These are phyloP conservation scores for Paramisgurnus dabryanus DNA, from an alignment of 2,113 vertebrate species.

Conservation along the genomic window DNA sequence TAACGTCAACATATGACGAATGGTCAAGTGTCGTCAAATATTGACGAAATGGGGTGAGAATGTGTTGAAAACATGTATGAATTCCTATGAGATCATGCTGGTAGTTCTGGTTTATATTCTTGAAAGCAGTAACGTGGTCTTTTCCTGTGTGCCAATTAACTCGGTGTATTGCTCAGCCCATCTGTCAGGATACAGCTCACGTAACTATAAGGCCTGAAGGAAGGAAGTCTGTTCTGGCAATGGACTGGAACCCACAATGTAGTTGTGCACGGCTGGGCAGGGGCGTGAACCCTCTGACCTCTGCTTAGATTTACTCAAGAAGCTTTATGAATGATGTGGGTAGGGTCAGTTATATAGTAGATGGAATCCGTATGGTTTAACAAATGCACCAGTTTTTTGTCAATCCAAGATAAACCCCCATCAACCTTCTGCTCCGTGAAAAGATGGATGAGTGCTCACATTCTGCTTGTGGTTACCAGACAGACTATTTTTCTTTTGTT, in stretches of 20 bases:
- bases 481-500: background rate
- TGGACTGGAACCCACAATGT: constrained; percentile 49
- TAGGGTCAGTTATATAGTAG: background rate
- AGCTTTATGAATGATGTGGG: background rate
- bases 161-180: constrained; percentile 2
- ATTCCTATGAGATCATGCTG: too few relatives aligned
- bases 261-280: constrained; percentile 38
- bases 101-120: constrained; percentile 48
- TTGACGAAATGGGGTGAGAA: too few relatives aligned
- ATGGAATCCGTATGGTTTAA: constrained; percentile 8
- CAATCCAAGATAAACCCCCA: too few relatives aligned
- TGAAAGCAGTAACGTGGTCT: background rate
- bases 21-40: too few relatives aligned
- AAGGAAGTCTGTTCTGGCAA: constrained; percentile 55
- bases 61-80: too few relatives aligned
- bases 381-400: background rate
- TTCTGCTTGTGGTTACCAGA: background rate
- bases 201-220: constrained; percentile 45
- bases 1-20: too few relatives aligned
- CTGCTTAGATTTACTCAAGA: background rate
- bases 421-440: background rate
- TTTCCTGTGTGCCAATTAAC: constrained; percentile 24
- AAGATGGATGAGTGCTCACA: background rate
- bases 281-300: constrained; percentile 28
- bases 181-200: constrained; percentile 46